Evolutionary conservation across 2,797 vertebrate genomes (phyloP).

Genomic region (Eurystomus glaucurus): DNA sequence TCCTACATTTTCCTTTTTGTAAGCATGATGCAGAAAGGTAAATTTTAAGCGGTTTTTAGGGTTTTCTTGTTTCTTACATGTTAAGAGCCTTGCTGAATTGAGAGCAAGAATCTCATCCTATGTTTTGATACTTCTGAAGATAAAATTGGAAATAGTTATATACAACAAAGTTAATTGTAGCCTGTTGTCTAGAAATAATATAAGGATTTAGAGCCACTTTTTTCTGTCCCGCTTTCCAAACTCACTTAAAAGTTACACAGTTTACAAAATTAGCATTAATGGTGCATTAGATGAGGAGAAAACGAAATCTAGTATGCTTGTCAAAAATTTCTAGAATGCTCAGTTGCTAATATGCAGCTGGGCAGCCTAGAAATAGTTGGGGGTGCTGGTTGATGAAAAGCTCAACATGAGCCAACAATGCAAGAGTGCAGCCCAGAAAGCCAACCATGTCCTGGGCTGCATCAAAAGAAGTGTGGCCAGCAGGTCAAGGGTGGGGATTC

Average conservation of each 20-base stretch:
- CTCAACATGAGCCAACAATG: no score
- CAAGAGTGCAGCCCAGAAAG: no score
- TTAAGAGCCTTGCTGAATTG: neutral
- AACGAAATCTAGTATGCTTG: neutral
- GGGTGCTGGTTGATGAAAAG: no score
- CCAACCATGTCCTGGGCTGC: no score
- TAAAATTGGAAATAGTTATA: neutral
- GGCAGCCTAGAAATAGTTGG: no score
- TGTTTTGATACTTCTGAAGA: neutral
- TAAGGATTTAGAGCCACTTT: neutral
- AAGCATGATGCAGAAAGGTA: neutral
- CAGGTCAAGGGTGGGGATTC: no score
- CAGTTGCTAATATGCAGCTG: neutral
- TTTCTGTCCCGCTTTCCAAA: neutral
- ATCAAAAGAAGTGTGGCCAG: no score
- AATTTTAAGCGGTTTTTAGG: rapidly evolving
- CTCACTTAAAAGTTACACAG: neutral
- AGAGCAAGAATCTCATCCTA: neutral
- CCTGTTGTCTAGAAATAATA: neutral
- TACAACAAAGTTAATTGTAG: neutral
- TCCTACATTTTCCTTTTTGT: neutral
- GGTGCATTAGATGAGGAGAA: neutral
- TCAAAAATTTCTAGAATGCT: neutral
- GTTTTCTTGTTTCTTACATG: neutral
- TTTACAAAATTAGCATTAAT: neutral